Evolutionary conservation across 2,888 invertebrate species (phyloP).

Genomic region (Holacanthella duospinosa): DNA sequence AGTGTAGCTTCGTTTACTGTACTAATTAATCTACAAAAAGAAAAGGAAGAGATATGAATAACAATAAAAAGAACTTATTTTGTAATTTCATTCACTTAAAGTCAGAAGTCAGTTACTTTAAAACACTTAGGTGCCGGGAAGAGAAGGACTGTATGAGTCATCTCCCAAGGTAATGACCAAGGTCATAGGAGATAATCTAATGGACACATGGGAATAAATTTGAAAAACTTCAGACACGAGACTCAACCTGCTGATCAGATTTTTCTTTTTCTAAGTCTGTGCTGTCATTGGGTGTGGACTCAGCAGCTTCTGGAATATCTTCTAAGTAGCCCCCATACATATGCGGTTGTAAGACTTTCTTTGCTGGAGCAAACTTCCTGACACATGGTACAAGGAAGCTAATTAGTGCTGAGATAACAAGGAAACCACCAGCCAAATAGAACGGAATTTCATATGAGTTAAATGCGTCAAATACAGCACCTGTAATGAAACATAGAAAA

Average conservation of each 20-base stretch:
- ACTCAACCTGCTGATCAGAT: conserved; percentile 19
- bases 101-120: too few relatives aligned
- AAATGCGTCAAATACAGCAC: conserved; percentile 81
- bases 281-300: conserved; percentile 23
- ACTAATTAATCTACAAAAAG: too few relatives aligned
- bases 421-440: conserved; percentile 80
- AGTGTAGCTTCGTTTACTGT: too few relatives aligned
- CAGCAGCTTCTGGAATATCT: conserved; percentile 36
- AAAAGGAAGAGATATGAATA: too few relatives aligned
- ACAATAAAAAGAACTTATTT: too few relatives aligned
- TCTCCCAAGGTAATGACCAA: too few relatives aligned
- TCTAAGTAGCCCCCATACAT: conserved; percentile 24
- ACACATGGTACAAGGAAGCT: conserved; percentile 47
- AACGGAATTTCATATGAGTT: conserved; percentile 75
- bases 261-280: conserved; percentile 23
- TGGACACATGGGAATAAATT: too few relatives aligned
- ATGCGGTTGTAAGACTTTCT: conserved; percentile 29
- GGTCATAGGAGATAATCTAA: too few relatives aligned
- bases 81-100: too few relatives aligned
- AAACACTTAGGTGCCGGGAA: too few relatives aligned
- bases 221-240: too few relatives aligned
- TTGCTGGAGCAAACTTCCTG: conserved; percentile 30
- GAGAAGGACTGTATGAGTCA: too few relatives aligned
- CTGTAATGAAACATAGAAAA: conserved; percentile 48
- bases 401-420: conserved; percentile 70